phyloP scores from a whole-genome alignment of 1,140 invertebrate species.

The Eubasilissa regina region DNA sequence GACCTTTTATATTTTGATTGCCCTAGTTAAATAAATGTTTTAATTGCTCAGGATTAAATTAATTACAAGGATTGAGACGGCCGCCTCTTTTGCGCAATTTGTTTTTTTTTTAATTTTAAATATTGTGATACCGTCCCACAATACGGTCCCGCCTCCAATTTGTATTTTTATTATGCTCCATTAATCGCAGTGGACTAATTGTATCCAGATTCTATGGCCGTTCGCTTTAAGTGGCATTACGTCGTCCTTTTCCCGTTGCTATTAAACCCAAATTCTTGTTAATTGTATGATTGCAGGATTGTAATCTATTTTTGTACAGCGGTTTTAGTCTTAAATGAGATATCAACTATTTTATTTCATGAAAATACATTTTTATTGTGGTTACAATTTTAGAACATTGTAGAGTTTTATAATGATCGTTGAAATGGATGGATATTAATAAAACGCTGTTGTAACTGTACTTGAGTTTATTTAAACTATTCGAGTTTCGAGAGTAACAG shows the following conservation, averaged over 20 bases:
- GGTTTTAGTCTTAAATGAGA: not conserved
- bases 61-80: not conserved
- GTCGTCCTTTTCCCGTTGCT: not conserved
- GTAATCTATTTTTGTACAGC: conserved; percentile 3
- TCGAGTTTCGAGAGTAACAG: no score
- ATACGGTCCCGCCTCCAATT: not conserved
- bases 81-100: not conserved
- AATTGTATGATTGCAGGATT: conserved; percentile 21
- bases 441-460: no score
- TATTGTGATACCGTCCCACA: no score
- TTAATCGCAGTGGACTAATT: conserved; percentile 21
- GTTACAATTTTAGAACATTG: no score
- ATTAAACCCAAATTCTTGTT: conserved; percentile 17
- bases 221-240: conserved; percentile 33
- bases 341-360: not conserved
- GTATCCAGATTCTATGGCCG: not conserved
- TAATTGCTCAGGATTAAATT: conserved; percentile 25
- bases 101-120: no score
- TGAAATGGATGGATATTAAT: no score
- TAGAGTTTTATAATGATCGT: no score
- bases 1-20: not conserved
- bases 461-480: no score
- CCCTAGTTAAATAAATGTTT: not conserved
- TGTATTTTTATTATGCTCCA: not conserved
- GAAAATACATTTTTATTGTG: not conserved